Base-by-base conservation (phyloP, 2,888 invertebrate genomes). In the Uropetala carovei region DNA sequence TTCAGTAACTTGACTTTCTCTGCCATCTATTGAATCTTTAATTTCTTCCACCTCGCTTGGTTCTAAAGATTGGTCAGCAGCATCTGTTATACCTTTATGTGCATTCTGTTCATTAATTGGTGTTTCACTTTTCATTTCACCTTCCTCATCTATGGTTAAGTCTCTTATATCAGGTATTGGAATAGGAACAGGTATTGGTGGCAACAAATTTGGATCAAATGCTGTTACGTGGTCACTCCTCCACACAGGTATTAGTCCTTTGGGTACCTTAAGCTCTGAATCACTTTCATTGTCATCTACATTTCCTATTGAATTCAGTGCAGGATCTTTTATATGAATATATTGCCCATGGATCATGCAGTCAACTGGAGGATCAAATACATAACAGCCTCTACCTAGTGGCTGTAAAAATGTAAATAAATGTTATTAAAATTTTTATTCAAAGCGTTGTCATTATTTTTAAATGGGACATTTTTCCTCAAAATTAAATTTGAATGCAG, bases 331-430 rank as follows among this genome's bases (percentile, higher is more conserved):
- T 60, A 96, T 95, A 93, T 96, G 96, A 91, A 96, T 96, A 95
- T 96, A 97, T 94, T 95, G 97, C 0, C 98, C 98, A 93, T 97
- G 97, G 93, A 97, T 97, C 96, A 98, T 97, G 93, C 97, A 97
- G 93, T 97, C 96, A n/a, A 96, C 96, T 13, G 86, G 86, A 30
- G 86, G 59, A 93, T 97, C 97, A 93, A 98, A 98, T 5, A 97
- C 96, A 94, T 97, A 98, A 92, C 97, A 97, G 0, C 98, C 98
- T 0, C 96, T 96, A 0, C 98, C 98, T 93, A 96, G 96, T 0
- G 97, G 97, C 94, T 95, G 91, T 14, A 92, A 68, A 84, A 85
- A 22, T 56, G 75, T 92, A 64, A 92, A 22, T 43, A 43, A 43
- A 43, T 43, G 43, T 43, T 3, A 43, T 43, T 43, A 43, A 43